Base-by-base conservation (phyloP, 2,797 vertebrate genomes). In the Sciurus carolinensis region DNA sequence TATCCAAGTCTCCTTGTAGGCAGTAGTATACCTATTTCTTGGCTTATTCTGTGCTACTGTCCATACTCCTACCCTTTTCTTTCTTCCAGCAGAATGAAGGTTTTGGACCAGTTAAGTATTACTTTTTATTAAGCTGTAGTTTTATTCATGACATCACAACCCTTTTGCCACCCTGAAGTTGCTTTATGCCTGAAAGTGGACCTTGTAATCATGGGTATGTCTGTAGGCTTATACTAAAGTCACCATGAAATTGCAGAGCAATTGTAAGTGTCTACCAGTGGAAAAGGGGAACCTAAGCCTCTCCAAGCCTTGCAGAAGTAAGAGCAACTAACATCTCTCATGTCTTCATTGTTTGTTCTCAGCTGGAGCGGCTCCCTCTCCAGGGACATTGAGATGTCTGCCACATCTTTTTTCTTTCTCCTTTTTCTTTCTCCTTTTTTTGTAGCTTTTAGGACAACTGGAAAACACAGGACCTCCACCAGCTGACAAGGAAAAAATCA, bases 391-490 rank as follows among this genome's bases (percentile, higher is more conserved):
- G 77, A 66, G 67, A 67, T 91, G 50, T 39, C 81, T n/a, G n/a
- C 69, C 13, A 87, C 67, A 24, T 66, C 75, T 47, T 91, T 39
- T 39, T 39, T 39, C 39, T 39, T 39, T 39, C 39, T 39, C 39
- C 30, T 76, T 95, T 33, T 42, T 84, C 57, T 82, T 66, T 66
- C 30, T 33, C 3, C n/a, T 50, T 83, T 36, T 62, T 72, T 88
- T 39, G 12, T 98, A 99, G 99, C 99, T 99, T 98, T 96, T 99
- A 98, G 99, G 99, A 95, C 99, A 99, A 98, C 97, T 99, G 98
- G 99, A 99, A 97, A 99, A 99, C 98, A 99, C 99, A 0, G 99
- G 99, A 2, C 99, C 99, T 66, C 99, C 99, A 87, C 99, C 99
- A 39, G 99, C 99, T 14, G 99, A 99, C 98, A 99, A 99, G 96